These are phyloP conservation scores for Diaprepes abbreviatus DNA, from an alignment of 2,888 invertebrate genomes.

Conservation along the genomic window DNA sequence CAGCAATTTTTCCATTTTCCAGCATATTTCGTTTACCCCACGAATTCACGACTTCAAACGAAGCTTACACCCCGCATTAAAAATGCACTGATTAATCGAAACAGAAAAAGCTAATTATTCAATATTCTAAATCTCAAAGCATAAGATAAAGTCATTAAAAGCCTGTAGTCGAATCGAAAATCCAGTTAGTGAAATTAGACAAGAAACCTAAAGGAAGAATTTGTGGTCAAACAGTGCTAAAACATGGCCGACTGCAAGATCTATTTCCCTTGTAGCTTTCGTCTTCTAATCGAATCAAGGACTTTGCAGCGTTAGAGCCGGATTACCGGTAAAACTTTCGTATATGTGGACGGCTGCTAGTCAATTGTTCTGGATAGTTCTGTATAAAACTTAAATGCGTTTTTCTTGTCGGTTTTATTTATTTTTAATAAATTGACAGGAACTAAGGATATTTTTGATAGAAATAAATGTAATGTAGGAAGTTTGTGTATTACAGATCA, in stretches of 20 bases:
- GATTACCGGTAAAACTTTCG: constrained; percentile 44
- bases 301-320: constrained; percentile 42
- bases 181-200: constrained; percentile 42
- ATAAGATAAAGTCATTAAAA: constrained; percentile 16
- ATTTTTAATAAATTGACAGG: no score
- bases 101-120: not conserved
- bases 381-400: no score
- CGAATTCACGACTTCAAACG: no score
- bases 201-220: constrained; percentile 41
- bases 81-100: no score
- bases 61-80: no score
- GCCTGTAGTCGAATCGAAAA: constrained; percentile 34
- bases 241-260: constrained; percentile 35
- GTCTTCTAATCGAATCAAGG: constrained; percentile 48
- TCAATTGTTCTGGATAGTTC: constrained; percentile 25
- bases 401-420: no score
- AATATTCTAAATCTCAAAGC: not conserved
- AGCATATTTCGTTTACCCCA: no score
- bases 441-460: no score
- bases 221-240: constrained; percentile 43
- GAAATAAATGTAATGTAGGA: no score
- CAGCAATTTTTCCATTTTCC: no score
- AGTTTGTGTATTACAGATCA: no score
- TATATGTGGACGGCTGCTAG: constrained; percentile 20
- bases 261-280: constrained; percentile 44